Percentiles rank a stretch among this genome's conserved stretches.
Evolutionary conservation across 2,797 vertebrate genomes (phyloP).

Genomic region (Eospalax fontanierii): DNA sequence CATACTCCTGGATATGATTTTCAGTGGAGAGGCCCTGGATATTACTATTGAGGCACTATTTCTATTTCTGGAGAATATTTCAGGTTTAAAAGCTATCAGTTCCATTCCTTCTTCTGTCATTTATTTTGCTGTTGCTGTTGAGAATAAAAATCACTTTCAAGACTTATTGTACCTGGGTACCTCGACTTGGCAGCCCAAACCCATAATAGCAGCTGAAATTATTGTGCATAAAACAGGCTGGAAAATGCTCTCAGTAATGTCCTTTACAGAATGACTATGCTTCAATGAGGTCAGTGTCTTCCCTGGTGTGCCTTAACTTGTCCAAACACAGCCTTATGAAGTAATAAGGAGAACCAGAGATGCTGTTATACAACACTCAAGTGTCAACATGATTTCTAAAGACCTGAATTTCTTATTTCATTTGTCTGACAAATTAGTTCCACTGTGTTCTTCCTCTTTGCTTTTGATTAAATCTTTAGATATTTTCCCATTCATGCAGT

Average conservation of each 20-base stretch:
- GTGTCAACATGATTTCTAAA: not conserved
- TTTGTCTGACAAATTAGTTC: constrained; percentile 37
- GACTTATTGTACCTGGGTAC: not conserved
- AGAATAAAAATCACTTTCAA: constrained; percentile 28
- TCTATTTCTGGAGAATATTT: constrained; percentile 7
- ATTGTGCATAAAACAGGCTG: not conserved
- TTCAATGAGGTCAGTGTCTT: not conserved
- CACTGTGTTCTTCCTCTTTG: not conserved
- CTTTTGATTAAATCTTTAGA: not conserved
- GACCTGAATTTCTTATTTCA: not conserved
- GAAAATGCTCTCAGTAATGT: not conserved
- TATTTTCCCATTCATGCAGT: not conserved
- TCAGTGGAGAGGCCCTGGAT: not conserved
- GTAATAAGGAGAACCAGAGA: not conserved
- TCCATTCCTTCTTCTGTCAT: not conserved
- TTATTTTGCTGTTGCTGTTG: constrained; percentile 20
- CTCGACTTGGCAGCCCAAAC: not conserved
- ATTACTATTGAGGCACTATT: not conserved
- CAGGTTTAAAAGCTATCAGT: not conserved
- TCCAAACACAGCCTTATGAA: not conserved
- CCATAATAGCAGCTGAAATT: not conserved
- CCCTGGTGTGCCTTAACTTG: not conserved
- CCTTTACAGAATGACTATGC: constrained; percentile 20
- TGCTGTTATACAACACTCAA: not conserved
- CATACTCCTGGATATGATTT: not conserved